Conservation (phyloP, 2,888 invertebrate genomes). For the Dorcus hopei region DNA sequence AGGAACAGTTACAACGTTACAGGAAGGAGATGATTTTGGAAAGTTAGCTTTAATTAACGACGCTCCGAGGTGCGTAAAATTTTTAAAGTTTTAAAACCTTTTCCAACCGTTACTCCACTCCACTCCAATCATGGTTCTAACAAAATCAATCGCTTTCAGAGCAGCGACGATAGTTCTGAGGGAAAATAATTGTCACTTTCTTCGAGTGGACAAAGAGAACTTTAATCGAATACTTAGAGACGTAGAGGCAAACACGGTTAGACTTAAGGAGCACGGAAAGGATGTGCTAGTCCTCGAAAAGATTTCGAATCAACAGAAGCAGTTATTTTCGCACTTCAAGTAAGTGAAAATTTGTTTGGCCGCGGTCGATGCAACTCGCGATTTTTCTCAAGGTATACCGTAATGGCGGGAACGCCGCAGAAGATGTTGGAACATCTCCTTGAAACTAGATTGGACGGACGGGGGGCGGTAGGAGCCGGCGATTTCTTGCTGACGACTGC, state of each 20-base stretch:
- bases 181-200: constrained; percentile 79
- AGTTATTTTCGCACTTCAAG: constrained; percentile 61
- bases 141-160: constrained; percentile 47
- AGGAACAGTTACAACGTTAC: constrained; percentile 76
- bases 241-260: constrained; percentile 84
- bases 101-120: too few species aligned
- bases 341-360: constrained; percentile 41
- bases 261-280: constrained; percentile 78
- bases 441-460: constrained; percentile 71
- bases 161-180: constrained; percentile 78
- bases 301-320: constrained; percentile 57
- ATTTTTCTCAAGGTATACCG: constrained; percentile 64
- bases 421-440: constrained; percentile 84
- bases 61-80: constrained; percentile 63
- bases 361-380: neutral
- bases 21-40: constrained; percentile 85
- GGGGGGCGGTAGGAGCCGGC: constrained; percentile 53
- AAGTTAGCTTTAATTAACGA: constrained; percentile 83
- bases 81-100: neutral
- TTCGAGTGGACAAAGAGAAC: constrained; percentile 80
- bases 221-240: constrained; percentile 79
- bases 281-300: constrained; percentile 80
- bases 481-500: constrained; percentile 42
- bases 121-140: neutral
- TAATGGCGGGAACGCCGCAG: constrained; percentile 82